Evolutionary conservation across 2,113 vertebrate species (phyloP).

Genomic region (Casuarius casuarius): DNA sequence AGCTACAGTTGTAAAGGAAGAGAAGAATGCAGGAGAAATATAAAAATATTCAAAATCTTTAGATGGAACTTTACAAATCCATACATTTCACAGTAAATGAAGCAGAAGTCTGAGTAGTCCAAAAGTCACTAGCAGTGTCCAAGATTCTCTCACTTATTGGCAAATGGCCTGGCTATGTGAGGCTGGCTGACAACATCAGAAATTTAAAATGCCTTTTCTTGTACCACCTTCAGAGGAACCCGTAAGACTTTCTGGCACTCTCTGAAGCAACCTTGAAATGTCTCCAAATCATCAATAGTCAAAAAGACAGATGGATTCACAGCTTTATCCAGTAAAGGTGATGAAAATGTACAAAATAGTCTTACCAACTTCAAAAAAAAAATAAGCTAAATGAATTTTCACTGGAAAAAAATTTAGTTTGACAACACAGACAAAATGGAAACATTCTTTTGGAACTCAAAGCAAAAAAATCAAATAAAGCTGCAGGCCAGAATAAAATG

Average conservation of each 20-base stretch:
- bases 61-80: slow-evolving; percentile 11
- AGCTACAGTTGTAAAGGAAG: neutral
- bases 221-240: slow-evolving; percentile 56
- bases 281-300: neutral
- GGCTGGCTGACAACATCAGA: slow-evolving; percentile 43
- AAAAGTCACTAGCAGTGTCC: slow-evolving; percentile 11
- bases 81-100: slow-evolving; percentile 32
- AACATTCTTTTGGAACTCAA: neutral
- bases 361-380: neutral
- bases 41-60: slow-evolving; percentile 16
- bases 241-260: slow-evolving; percentile 13
- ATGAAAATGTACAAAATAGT: slow-evolving; percentile 19
- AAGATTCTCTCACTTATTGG: slow-evolving; percentile 54
- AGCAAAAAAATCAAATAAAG: neutral
- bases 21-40: neutral
- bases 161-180: slow-evolving; percentile 38
- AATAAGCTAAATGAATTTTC: neutral
- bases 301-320: neutral
- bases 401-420: neutral
- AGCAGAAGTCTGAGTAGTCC: slow-evolving; percentile 6
- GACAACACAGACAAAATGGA: neutral
- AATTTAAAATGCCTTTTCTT: slow-evolving; percentile 28
- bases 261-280: neutral
- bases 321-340: neutral
- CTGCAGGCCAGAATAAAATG: neutral